phyloP scores from a whole-genome alignment of 2,888 invertebrate species.

The Philereme transversata region DNA sequence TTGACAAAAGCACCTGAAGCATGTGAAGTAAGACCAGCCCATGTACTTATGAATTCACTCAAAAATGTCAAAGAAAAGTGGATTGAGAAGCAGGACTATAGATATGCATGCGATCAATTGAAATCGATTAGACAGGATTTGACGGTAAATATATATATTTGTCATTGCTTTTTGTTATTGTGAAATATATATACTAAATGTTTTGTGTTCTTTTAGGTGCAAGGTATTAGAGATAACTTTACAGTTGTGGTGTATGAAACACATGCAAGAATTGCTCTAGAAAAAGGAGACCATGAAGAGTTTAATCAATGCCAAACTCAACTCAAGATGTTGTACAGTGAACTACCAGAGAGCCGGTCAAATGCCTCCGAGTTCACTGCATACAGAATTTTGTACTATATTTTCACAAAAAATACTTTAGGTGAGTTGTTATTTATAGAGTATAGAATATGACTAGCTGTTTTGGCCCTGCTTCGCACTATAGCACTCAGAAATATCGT shows the following conservation, averaged over 20 bases:
- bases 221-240: constrained; percentile 96
- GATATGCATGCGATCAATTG: constrained; percentile 98
- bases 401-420: constrained; percentile 98
- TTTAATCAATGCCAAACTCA: constrained; percentile 99
- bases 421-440: constrained; percentile 83
- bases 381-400: constrained; percentile 98
- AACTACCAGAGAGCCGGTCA: constrained; percentile 86
- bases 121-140: constrained; percentile 99
- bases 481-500: too few species aligned
- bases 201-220: constrained; percentile 86
- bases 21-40: constrained; percentile 94
- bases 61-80: constrained; percentile 96
- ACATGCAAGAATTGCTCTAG: constrained; percentile 98
- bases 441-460: too few species aligned
- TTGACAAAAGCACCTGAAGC: constrained; percentile 98
- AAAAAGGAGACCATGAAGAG: constrained; percentile 99
- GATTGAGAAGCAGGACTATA: constrained; percentile 95
- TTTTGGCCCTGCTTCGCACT: too few species aligned
- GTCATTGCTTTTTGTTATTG: neutral
- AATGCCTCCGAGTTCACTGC: constrained; percentile 97
- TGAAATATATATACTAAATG: neutral
- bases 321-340: constrained; percentile 95
- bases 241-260: constrained; percentile 99
- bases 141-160: constrained; percentile 87
- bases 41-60: constrained; percentile 92